Base-by-base conservation (phyloP, 2,888 invertebrate genomes). In the Trichopoda pennipes region DNA sequence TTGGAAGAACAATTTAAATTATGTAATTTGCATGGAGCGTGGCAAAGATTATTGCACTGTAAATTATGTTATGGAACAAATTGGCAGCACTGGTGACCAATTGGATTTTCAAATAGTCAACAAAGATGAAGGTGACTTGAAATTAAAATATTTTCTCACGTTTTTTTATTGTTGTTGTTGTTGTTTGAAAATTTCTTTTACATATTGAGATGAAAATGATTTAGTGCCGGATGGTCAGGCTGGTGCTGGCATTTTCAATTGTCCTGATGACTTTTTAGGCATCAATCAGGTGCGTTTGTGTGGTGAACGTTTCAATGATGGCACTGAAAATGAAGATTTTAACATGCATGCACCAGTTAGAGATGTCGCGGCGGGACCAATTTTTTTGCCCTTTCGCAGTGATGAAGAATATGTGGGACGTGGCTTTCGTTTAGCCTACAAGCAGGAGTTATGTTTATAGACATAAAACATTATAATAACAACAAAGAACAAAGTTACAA, bases 281-380 rank as follows among this genome's bases (percentile, higher is more conserved):
- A 92, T 95, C 81, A 93, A 94, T 66, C 94, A 95, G 16, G 92
- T 94, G 28, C 92, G 95, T 72, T 91, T 96, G 3, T 96, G 96
- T 86, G 96, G 95, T 0, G 94, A 95, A 70, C 92, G 94, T 42
- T 92, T 95, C 17, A 96, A 95, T 87, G 95, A 96, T 88, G 95
- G 94, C 83, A 87, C 85, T 80, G 88, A 86, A 42, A 86, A 83
- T 79, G 89, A 89, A 61, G 94, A 95, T 89, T 94, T 94, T 86
- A 93, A 93, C 12, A 88, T 92, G 80, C 93, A 95, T 89, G 93
- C 94, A n/a, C 94, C 94, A 60, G 93, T 96, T 51, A 94, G 93
- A 89, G 95, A 95, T 91, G 92, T 90, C 42, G 93, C 93, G 85
- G 93, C 93, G 58, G 95, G 96, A 21, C 95, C 95, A 10, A 94